Evolutionary conservation across 2,113 vertebrate species (phyloP).

Genomic region (Alaudala cheleensis): DNA sequence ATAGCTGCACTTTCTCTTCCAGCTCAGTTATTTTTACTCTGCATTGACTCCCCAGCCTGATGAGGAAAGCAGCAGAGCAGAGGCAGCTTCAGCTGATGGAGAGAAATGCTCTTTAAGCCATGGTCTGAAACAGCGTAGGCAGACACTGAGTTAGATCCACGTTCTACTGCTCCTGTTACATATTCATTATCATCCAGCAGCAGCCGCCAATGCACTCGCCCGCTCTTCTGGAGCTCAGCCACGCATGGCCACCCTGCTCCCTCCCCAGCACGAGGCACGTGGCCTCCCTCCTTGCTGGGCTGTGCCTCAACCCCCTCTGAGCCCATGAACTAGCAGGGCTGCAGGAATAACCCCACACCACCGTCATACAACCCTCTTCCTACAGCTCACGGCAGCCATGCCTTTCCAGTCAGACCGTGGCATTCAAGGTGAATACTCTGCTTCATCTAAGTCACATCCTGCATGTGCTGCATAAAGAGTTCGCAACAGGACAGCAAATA

Average conservation of each 20-base stretch:
- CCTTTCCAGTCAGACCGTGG: accelerated
- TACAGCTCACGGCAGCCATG: accelerated
- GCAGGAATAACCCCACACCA: not conserved
- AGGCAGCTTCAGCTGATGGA: not conserved
- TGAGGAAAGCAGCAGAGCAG: not conserved
- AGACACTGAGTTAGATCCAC: not conserved
- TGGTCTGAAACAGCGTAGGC: not conserved
- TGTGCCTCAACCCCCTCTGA: not conserved
- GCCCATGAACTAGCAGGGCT: accelerated
- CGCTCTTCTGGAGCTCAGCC: not conserved
- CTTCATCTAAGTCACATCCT: not conserved
- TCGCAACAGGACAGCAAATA: not conserved
- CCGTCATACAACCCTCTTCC: accelerated
- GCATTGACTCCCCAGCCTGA: not conserved
- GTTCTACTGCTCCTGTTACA: conserved; percentile 24
- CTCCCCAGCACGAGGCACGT: accelerated
- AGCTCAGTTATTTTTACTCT: not conserved
- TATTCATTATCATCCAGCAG: conserved; percentile 37
- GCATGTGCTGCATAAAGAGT: accelerated
- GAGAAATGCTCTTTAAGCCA: conserved; percentile 1
- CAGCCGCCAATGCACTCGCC: not conserved
- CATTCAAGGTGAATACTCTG: not conserved
- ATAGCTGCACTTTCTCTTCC: not conserved
- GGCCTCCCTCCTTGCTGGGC: not conserved
- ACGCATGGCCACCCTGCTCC: accelerated